These are phyloP conservation scores for Rhincodon typus DNA, from an alignment of 2,797 vertebrate genomes.

Conservation along the genomic window DNA sequence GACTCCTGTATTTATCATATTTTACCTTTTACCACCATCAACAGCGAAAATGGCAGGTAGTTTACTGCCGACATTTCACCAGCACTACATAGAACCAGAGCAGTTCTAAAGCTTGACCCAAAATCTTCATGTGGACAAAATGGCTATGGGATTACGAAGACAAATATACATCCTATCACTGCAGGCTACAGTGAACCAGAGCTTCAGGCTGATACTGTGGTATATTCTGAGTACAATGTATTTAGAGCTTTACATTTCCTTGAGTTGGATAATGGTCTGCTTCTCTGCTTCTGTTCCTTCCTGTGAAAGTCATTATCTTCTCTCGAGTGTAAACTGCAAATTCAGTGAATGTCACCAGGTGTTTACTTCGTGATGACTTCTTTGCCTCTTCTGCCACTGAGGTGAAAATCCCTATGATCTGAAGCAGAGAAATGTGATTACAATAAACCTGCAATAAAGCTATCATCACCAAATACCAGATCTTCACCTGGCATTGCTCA, in stretches of 20 bases:
- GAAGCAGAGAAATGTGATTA: conserved; percentile 34
- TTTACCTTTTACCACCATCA: neutral
- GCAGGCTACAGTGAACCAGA: neutral
- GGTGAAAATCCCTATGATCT: conserved; percentile 51
- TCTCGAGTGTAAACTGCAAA: conserved; percentile 45
- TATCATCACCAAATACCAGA: neutral
- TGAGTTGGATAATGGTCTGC: neutral
- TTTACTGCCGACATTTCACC: neutral
- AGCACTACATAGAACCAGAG: neutral
- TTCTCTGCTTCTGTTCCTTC: conserved; percentile 33
- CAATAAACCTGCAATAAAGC: neutral
- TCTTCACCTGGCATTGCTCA: neutral
- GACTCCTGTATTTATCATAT: neutral
- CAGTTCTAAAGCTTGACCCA: neutral
- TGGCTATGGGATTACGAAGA: neutral
- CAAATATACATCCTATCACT: neutral
- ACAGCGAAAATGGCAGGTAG: neutral
- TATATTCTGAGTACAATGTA: neutral
- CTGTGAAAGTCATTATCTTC: conserved; percentile 44
- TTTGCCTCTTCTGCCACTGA: conserved; percentile 49
- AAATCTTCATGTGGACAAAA: neutral
- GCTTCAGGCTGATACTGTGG: neutral
- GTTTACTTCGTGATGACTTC: conserved; percentile 48
- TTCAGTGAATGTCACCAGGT: conserved; percentile 50
- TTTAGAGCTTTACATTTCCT: conserved; percentile 52